phyloP scores from a whole-genome alignment of 1,140 invertebrate genomes.

The Delia radicum region DNA sequence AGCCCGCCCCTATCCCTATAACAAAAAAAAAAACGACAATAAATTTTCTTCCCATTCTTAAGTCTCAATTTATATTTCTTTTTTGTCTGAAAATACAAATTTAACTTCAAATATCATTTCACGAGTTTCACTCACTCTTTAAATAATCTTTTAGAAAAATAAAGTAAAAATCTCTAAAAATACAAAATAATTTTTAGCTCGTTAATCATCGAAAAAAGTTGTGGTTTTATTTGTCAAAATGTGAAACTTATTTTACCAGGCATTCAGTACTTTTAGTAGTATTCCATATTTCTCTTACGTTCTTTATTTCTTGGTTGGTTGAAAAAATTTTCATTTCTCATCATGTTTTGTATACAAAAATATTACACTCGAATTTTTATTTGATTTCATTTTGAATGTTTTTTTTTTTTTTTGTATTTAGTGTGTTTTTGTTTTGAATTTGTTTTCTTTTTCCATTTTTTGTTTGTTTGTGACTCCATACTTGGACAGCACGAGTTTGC shows the following conservation, averaged over 20 bases:
- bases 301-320: neutral
- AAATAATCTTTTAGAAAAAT: neutral
- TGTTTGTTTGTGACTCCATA: neutral
- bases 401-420: neutral
- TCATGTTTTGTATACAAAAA: too few relatives aligned
- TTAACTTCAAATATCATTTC: neutral
- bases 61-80: neutral
- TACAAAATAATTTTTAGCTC: slow-evolving; percentile 31
- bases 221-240: slow-evolving; percentile 57
- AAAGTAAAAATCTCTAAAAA: too few relatives aligned
- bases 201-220: slow-evolving; percentile 49
- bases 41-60: neutral
- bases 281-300: slow-evolving; percentile 16
- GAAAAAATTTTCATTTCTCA: neutral
- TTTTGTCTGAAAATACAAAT: neutral
- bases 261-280: slow-evolving; percentile 33
- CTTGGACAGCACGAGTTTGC: neutral
- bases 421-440: neutral
- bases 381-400: neutral
- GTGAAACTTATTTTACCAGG: slow-evolving; percentile 56
- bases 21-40: neutral
- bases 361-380: neutral
- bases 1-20: too few relatives aligned
- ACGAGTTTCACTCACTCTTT: slow-evolving; percentile 2
- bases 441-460: too few relatives aligned